These are phyloP conservation scores for Oscheius sp. DNA, from an alignment of 1,140 invertebrate species.

Conservation along the genomic window DNA sequence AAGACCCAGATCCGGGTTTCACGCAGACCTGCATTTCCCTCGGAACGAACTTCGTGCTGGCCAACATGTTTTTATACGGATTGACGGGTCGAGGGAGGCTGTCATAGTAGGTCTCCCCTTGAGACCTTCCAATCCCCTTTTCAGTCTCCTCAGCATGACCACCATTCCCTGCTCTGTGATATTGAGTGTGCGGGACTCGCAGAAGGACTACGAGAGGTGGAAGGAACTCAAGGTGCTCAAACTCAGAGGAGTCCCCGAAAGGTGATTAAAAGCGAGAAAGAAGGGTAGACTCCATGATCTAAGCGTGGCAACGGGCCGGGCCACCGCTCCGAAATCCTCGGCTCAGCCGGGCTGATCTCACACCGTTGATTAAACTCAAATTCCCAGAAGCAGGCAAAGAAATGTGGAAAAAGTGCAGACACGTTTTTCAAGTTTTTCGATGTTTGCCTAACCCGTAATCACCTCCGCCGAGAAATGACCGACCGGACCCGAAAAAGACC, in stretches of 20 bases:
- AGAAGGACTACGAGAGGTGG: constrained; percentile 43
- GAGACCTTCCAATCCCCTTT: background rate
- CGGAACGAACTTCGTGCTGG: constrained; percentile 28
- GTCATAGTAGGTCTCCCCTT: constrained; percentile 23
- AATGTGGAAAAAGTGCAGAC: too few relatives aligned
- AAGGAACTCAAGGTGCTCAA: constrained; percentile 32
- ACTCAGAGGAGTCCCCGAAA: constrained; percentile 21
- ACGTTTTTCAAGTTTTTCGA: too few relatives aligned
- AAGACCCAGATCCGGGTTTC: constrained; percentile 40
- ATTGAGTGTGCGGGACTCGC: constrained; percentile 22
- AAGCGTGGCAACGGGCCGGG: too few relatives aligned
- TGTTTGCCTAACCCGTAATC: too few relatives aligned
- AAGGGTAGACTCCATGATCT: too few relatives aligned
- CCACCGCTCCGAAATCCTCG: too few relatives aligned
- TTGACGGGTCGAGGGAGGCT: constrained; percentile 29
- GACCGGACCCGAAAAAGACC: too few relatives aligned
- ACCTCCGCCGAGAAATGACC: too few relatives aligned
- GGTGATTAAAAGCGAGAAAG: too few relatives aligned
- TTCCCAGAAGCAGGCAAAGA: too few relatives aligned
- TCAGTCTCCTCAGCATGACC: constrained; percentile 14
- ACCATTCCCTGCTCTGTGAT: constrained; percentile 37
- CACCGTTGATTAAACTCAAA: too few relatives aligned
- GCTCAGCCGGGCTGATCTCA: too few relatives aligned
- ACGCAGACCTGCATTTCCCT: constrained; percentile 37
- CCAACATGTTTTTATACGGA: constrained; percentile 43